Conservation (phyloP, 2,113 vertebrate genomes). For the Carettochelys insculpta region DNA sequence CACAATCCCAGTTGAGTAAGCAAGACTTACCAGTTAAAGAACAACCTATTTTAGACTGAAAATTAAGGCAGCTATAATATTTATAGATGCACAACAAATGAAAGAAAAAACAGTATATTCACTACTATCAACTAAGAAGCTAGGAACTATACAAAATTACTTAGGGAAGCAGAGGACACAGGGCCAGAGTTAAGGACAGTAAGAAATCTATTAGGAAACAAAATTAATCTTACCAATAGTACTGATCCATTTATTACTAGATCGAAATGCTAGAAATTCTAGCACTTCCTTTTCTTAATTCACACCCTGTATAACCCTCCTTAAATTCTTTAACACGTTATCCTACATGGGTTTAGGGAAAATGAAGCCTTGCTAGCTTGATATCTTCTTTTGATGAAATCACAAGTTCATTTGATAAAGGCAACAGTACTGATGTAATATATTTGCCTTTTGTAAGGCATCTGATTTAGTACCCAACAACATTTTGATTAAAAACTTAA, state of each 20-base stretch:
- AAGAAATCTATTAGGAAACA: not conserved
- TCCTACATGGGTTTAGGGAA: not conserved
- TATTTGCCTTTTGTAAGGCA: not conserved
- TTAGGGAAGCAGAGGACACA: not conserved
- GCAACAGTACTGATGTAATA: not conserved
- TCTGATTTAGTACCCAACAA: not conserved
- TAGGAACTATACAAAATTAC: not conserved
- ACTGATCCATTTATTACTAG: not conserved
- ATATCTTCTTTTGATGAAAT: not conserved
- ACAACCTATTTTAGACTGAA: not conserved
- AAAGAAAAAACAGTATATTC: no score
- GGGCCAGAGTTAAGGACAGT: not conserved
- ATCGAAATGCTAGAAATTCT: not conserved
- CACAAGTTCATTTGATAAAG: not conserved
- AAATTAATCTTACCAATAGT: not conserved
- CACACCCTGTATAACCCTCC: not conserved
- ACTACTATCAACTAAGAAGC: not conserved
- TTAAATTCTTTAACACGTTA: not conserved
- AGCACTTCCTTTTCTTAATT: not conserved
- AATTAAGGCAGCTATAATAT: no score
- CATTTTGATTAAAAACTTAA: not conserved
- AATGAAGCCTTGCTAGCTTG: not conserved
- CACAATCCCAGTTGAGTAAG: not conserved
- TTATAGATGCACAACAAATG: not conserved
- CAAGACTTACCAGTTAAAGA: not conserved